These are phyloP conservation scores for Linnaemya vulpina DNA, from an alignment of 2,888 invertebrate genomes.

Conservation along the genomic window DNA sequence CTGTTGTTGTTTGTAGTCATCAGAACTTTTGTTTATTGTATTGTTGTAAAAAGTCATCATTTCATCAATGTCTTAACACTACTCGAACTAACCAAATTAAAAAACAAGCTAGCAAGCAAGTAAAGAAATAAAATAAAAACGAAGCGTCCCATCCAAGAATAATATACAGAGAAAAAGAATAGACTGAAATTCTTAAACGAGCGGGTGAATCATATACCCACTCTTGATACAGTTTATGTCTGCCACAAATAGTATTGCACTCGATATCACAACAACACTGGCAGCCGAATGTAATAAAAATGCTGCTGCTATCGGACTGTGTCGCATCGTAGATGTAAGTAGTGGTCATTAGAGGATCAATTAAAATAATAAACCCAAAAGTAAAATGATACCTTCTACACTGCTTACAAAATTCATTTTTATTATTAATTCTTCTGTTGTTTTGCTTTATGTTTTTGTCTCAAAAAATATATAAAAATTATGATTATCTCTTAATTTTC, in stretches of 20 bases:
- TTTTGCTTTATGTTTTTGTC: conserved; percentile 58
- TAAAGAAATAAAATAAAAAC: conserved; percentile 30
- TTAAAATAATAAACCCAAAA: conserved; percentile 28
- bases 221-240: conserved; percentile 74
- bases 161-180: conserved; percentile 34
- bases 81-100: conserved; percentile 60
- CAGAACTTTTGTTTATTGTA: conserved; percentile 65
- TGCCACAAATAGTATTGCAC: conserved; percentile 78
- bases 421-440: conserved; percentile 57
- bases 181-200: conserved; percentile 56
- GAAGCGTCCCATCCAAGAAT: conserved; percentile 57
- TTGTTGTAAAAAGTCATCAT: conserved; percentile 62
- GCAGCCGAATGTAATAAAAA: conserved; percentile 76
- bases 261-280: conserved; percentile 78
- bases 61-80: conserved; percentile 60
- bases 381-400: conserved; percentile 51
- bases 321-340: conserved; percentile 82
- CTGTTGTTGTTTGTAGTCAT: conserved; percentile 62
- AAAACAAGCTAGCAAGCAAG: conserved; percentile 6
- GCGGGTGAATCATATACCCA: conserved; percentile 59
- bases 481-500: conserved; percentile 28
- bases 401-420: conserved; percentile 67
- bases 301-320: conserved; percentile 79
- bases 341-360: conserved; percentile 69
- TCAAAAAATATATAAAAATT: conserved; percentile 25